phyloP scores from a whole-genome alignment of 2,113 vertebrate species.

The Spea multiplicata region DNA sequence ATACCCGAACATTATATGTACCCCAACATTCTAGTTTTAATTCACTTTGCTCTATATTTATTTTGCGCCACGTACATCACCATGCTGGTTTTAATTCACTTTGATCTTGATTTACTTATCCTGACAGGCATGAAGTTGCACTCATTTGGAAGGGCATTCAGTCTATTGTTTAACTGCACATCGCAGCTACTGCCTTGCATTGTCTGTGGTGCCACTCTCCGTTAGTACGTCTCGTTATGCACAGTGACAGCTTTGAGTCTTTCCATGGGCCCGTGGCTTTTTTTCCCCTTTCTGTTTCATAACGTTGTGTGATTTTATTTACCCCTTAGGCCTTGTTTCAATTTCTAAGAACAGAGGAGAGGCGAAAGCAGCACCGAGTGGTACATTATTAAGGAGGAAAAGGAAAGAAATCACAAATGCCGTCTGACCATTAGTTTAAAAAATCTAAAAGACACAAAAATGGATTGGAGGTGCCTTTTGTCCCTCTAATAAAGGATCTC shows the following conservation, averaged over 20 bases:
- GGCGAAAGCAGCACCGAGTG: neutral
- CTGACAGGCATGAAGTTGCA: neutral
- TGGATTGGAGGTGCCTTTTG: neutral
- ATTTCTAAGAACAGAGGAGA: slow-evolving; percentile 11
- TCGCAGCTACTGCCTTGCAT: neutral
- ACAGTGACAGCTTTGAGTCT: neutral
- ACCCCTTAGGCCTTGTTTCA: slow-evolving; percentile 23
- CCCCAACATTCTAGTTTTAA: too few relatives aligned
- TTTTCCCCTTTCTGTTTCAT: neutral
- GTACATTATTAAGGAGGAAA: neutral
- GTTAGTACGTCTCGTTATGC: neutral
- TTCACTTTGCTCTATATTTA: too few relatives aligned
- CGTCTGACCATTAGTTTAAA: neutral
- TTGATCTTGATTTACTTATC: neutral
- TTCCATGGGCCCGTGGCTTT: neutral
- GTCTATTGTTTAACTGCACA: neutral
- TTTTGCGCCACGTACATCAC: too few relatives aligned
- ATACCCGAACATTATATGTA: too few relatives aligned
- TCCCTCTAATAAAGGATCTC: neutral
- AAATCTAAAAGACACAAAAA: neutral
- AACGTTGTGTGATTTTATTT: neutral
- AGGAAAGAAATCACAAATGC: neutral
- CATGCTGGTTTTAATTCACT: neutral
- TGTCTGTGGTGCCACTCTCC: slow-evolving; percentile 12
- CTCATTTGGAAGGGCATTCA: neutral